Evolutionary conservation across 2,113 vertebrate genomes (phyloP), one percentile per base, ranked within the genome.

Genomic region (Clarias batrachus): DNA sequence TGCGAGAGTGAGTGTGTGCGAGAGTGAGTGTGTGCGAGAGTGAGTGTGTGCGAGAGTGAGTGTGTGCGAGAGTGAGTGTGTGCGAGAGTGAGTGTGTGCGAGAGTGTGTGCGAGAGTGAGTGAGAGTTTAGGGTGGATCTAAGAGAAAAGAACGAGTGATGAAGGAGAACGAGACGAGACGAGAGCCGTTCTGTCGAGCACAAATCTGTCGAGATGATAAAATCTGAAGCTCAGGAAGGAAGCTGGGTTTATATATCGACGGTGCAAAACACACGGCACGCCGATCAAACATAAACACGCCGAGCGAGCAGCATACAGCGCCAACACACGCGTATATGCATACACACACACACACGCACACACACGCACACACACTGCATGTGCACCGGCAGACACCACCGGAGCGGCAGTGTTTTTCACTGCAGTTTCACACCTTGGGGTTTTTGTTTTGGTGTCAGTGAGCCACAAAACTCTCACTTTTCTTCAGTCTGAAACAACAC

Each of bases 181-280:
- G 4, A 30, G 3, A 57, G 19, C 13, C 3, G 10, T 59, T 27
- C 54, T 59, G n/a, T 79, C 19, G 9, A 52, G 52, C 41, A 52
- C 41, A 52, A 54, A 56, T 27, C 74, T 77, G 25, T 57, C 21
- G 13, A 80, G 56, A 80, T 80, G 56, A 80, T 80, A 37, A 33
- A 59, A 33, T 33, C 16, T 41, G 2, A 41, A 9, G 27, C 41
- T 21, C 86, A 89, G 83, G 83, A 85, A 89, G 86, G 85, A 82
- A 68, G 66, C 59, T 21, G 21, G n/a, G 48, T 68, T 80, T 25
- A 48, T 48, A 79, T 48, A 79, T 27, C 19, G 33, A 25, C 12
- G 1, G 80, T 16, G 78, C 84, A 83, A 82, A 76, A 87, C 82
- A 81, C 12, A 13, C 52, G 16, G 19, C 82, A 83, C 76, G 19